A percentile compares a stretch with the other conserved stretches of the same genome.
phyloP scores from a whole-genome alignment of 92 coral and sea anemone genomes.

The Zoanthus solanderi region DNA sequence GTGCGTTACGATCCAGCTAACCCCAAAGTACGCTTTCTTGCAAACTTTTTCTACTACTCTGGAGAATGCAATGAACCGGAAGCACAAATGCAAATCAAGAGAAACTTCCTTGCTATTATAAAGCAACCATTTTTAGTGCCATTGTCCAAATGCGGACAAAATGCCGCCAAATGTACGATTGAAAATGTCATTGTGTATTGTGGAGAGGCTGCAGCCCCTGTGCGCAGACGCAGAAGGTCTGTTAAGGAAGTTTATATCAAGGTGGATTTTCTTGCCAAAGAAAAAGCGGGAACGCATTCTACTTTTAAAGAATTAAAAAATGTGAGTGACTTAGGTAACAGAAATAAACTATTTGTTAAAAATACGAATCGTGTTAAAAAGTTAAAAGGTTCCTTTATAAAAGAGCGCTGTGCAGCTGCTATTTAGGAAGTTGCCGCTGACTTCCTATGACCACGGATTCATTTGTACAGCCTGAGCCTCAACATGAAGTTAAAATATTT shows the following conservation, averaged over 20 bases:
- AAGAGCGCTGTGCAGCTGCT: too few species aligned
- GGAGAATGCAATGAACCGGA: slow-evolving; percentile 84
- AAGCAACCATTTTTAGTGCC: slow-evolving; percentile 48
- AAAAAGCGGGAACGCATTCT: slow-evolving; percentile 54
- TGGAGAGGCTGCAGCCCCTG: slow-evolving; percentile 72
- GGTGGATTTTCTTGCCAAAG: slow-evolving; percentile 77
- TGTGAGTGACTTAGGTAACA: background rate
- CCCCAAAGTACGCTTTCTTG: slow-evolving; percentile 52
- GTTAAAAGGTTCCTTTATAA: too few species aligned
- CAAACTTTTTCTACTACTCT: slow-evolving; percentile 80
- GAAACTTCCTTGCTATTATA: slow-evolving; percentile 63
- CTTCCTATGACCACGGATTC: too few species aligned
- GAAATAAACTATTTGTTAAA: too few species aligned
- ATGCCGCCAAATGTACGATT: slow-evolving; percentile 72
- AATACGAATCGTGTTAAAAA: too few species aligned
- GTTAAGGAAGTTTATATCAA: slow-evolving; percentile 78
- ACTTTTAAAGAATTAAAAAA: slow-evolving; percentile 15
- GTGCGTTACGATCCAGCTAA: slow-evolving; percentile 82
- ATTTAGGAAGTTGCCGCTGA: too few species aligned
- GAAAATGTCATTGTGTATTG: slow-evolving; percentile 86
- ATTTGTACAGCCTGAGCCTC: too few species aligned
- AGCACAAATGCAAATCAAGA: slow-evolving; percentile 83
- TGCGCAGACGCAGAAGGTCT: slow-evolving; percentile 80
- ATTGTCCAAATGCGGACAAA: slow-evolving; percentile 37
- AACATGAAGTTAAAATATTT: too few species aligned